Percentiles rank a stretch among this genome's conserved stretches.
Conservation (phyloP, 2,888 invertebrate genomes). For the Lampropteryx suffumata region DNA sequence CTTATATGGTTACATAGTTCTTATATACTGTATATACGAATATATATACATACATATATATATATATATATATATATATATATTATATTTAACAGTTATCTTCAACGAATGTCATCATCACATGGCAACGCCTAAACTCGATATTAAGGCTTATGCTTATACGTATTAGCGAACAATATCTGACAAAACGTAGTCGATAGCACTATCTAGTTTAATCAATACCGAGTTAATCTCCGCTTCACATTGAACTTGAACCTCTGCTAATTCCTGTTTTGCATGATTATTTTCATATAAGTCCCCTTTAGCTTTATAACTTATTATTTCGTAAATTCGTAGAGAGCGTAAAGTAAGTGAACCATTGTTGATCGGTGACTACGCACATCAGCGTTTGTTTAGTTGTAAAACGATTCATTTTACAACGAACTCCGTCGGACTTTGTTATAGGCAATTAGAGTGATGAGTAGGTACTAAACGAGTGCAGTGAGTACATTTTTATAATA, state of each 20-base stretch:
- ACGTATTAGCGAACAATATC: neutral
- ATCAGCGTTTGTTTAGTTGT: neutral
- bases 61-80: too few species aligned
- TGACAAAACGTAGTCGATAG: neutral
- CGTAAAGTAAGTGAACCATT: neutral
- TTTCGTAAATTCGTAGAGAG: too few species aligned
- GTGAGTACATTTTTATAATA: conserved; percentile 11
- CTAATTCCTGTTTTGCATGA: too few species aligned
- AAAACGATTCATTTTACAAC: conserved; percentile 1
- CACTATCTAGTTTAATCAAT: conserved; percentile 1
- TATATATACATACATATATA: too few species aligned
- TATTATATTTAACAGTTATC: too few species aligned
- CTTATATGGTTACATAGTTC: too few species aligned
- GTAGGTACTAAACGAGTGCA: neutral
- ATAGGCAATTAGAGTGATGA: too few species aligned
- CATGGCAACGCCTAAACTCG: too few species aligned
- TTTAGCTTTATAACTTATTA: too few species aligned
- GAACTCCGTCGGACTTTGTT: conserved; percentile 1
- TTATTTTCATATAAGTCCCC: too few species aligned
- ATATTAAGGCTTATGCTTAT: neutral
- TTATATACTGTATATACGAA: too few species aligned
- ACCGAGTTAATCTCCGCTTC: neutral
- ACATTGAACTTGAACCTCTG: neutral
- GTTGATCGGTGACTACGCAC: neutral
- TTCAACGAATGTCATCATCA: too few species aligned